A percentile compares a stretch with the other conserved stretches of the same genome.
Conservation (phyloP, 2,113 vertebrate genomes). For the Bos taurus region ARS-UCD2.0 NC_037339.1:42466001-42466500, state of each 20-base stretch:
- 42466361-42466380: constrained; percentile 32
- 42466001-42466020: neutral
- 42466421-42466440: constrained; percentile 52
- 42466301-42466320: constrained; percentile 46
- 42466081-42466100: neutral
- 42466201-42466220: neutral
- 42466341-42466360: constrained; percentile 45
- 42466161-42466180: no score
- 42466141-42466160: no score
- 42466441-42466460: constrained; percentile 43
- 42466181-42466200: no score
- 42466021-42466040: neutral
- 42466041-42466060: neutral
- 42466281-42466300: neutral
- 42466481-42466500: constrained; percentile 14
- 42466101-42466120: neutral
- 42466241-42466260: neutral
- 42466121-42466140: neutral
- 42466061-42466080: neutral
- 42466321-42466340: constrained; percentile 36
- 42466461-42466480: constrained; percentile 20
- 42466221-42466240: neutral
- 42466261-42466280: neutral
- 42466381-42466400: constrained; percentile 11
- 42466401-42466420: constrained; percentile 47